phyloP scores from a whole-genome alignment of 2,113 vertebrate genomes.

The Dromaius novaehollandiae region DNA sequence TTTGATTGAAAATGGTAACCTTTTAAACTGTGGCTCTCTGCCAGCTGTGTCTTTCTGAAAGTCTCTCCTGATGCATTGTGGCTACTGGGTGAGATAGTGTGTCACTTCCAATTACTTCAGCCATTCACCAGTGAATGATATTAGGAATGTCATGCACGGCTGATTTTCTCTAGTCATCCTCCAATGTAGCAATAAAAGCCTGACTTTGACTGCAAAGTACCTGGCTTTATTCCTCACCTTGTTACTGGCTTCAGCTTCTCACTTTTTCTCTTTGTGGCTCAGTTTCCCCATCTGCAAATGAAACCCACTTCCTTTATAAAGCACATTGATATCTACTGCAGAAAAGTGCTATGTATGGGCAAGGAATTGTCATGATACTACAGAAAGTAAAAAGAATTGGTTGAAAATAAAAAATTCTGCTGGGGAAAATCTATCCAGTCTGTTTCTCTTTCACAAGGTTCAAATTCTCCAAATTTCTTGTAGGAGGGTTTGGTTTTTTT shows the following conservation, averaged over 20 bases:
- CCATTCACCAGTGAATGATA: not conserved
- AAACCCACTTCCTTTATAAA: not conserved
- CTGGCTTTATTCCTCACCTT: not conserved
- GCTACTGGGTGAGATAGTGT: not conserved
- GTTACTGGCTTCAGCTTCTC: not conserved
- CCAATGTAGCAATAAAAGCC: not conserved
- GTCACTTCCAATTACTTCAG: not conserved
- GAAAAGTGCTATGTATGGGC: not conserved
- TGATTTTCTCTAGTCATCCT: not conserved
- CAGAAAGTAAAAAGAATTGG: not conserved
- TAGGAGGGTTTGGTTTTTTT: not conserved
- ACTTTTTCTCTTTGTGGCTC: accelerated
- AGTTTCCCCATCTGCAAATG: not conserved
- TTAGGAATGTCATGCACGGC: accelerated
- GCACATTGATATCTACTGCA: accelerated
- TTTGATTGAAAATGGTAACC: not conserved
- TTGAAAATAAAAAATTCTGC: not conserved
- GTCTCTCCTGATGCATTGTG: accelerated
- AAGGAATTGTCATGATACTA: not conserved
- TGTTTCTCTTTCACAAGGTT: not conserved
- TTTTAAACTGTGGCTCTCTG: not conserved
- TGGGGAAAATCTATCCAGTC: not conserved
- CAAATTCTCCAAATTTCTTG: not conserved
- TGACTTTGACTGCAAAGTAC: not conserved
- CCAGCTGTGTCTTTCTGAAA: not conserved